Conservation (phyloP, 2,888 invertebrate genomes). For the Latrodectus hesperus region DNA sequence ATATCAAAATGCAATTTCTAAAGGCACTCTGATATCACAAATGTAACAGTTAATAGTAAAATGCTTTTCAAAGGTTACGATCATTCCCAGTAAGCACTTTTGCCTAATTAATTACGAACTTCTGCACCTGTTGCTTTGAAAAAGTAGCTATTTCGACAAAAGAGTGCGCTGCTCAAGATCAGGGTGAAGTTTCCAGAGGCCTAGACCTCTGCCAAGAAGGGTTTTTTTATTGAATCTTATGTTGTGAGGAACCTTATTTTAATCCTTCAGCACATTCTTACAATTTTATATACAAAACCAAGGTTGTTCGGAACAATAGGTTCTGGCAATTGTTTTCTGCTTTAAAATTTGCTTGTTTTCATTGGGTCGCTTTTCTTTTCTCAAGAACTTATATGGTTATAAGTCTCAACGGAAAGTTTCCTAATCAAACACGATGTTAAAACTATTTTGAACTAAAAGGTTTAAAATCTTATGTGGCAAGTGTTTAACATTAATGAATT, state of each 20-base stretch:
- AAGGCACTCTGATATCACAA: too few relatives aligned
- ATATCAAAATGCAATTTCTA: too few relatives aligned
- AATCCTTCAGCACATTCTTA: slow-evolving; percentile 29
- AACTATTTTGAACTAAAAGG: too few relatives aligned
- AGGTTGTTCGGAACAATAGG: slow-evolving; percentile 36
- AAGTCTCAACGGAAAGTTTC: too few relatives aligned
- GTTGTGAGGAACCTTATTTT: background rate
- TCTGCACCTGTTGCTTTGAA: background rate
- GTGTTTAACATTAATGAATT: too few relatives aligned
- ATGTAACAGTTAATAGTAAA: too few relatives aligned
- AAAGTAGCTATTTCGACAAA: background rate
- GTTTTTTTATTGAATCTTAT: background rate
- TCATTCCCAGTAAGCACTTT: too few relatives aligned
- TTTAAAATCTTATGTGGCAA: too few relatives aligned
- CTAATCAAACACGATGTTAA: too few relatives aligned
- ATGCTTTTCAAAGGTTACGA: too few relatives aligned
- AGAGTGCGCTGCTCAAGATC: slow-evolving; percentile 22
- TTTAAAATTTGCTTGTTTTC: background rate
- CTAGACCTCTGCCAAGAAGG: slow-evolving; percentile 20
- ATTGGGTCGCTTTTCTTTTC: background rate
- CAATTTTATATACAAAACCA: slow-evolving; percentile 11
- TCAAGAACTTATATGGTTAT: too few relatives aligned
- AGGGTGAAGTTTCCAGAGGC: background rate
- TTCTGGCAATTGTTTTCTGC: background rate
- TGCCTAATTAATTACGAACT: background rate